A percentile compares a stretch with the other conserved stretches of the same genome.
phyloP scores from a whole-genome alignment of 2,797 vertebrate genomes.

The Meda fulgida region DNA sequence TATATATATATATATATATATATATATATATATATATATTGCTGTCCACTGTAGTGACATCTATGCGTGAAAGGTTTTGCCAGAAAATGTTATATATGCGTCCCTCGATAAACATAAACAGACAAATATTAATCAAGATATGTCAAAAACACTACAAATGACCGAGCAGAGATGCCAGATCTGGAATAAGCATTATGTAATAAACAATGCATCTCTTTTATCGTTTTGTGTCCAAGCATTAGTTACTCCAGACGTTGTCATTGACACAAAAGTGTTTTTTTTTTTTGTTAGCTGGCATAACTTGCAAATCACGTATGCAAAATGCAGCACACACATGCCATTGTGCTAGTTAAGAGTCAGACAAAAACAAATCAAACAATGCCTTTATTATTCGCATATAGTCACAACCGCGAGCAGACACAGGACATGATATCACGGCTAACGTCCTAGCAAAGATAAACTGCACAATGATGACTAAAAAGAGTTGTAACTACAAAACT shows the following conservation, averaged over 20 bases:
- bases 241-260: background rate
- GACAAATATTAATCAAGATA: background rate
- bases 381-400: slow-evolving; percentile 32
- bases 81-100: background rate
- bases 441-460: slow-evolving; percentile 14
- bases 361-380: slow-evolving; percentile 30
- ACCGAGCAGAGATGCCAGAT: background rate
- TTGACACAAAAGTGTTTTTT: background rate
- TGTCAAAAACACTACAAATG: background rate
- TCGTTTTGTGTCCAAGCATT: background rate
- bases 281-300: slow-evolving; percentile 9
- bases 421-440: background rate
- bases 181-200: background rate
- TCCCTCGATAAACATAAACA: background rate
- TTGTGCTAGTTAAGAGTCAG: slow-evolving; percentile 36
- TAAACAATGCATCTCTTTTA: background rate
- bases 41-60: background rate
- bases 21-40: no score
- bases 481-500: background rate
- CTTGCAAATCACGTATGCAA: slow-evolving; percentile 58
- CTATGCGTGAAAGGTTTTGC: background rate
- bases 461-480: background rate
- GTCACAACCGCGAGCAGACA: background rate
- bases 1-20: no score
- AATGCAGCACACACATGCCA: slow-evolving; percentile 39